These are phyloP conservation scores for Endomychus coccineus DNA, from an alignment of 2,888 invertebrate genomes.

Conservation along the genomic window DNA sequence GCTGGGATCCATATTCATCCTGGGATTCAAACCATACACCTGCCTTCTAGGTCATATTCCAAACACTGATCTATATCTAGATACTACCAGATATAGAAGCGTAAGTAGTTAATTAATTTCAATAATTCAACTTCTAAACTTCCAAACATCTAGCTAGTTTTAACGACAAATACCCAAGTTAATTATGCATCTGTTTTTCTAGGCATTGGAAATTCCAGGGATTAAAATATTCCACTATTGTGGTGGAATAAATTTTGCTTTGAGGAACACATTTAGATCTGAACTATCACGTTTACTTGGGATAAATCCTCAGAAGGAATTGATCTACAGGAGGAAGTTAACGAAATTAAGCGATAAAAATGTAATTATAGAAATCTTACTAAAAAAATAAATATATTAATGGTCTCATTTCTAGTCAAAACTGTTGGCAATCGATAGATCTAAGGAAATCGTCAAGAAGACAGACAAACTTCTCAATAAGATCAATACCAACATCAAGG, in stretches of 20 bases:
- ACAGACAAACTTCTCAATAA: neutral
- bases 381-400: no score
- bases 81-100: conserved; percentile 54
- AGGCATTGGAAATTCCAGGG: conserved; percentile 55
- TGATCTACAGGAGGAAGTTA: conserved; percentile 41
- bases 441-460: neutral
- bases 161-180: no score
- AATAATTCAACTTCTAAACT: neutral
- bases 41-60: conserved; percentile 56
- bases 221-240: conserved; percentile 62
- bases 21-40: conserved; percentile 56
- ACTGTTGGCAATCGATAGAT: conserved; percentile 6
- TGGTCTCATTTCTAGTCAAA: conserved; percentile 18
- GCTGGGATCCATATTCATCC: conserved; percentile 58
- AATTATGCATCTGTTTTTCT: conserved; percentile 31
- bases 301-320: conserved; percentile 45
- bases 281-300: conserved; percentile 48
- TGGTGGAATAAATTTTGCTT: conserved; percentile 62
- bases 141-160: neutral
- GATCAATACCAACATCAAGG: conserved; percentile 32
- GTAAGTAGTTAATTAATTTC: conserved; percentile 39
- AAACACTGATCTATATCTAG: conserved; percentile 59
- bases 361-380: no score
- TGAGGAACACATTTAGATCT: conserved; percentile 50
- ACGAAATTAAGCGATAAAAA: conserved; percentile 34